phyloP scores from a whole-genome alignment of 2,113 vertebrate genomes.

The Arenaria interpres region DNA sequence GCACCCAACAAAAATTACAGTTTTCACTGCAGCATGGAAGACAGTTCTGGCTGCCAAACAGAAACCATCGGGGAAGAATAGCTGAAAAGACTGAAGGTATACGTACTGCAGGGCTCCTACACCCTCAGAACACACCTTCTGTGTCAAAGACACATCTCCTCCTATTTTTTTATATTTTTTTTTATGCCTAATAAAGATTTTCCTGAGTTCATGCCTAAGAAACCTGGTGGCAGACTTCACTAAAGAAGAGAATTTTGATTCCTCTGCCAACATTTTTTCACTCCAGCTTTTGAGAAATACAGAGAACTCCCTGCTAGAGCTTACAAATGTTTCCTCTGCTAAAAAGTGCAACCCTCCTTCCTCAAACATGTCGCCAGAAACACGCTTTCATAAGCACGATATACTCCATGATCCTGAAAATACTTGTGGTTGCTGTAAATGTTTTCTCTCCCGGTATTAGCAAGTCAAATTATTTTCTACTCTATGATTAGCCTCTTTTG shows the following conservation, averaged over 20 bases:
- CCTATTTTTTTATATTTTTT: not conserved
- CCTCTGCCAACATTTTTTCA: not conserved
- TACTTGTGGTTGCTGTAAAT: constrained; percentile 69
- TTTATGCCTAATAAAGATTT: constrained; percentile 17
- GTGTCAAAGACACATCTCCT: constrained; percentile 11
- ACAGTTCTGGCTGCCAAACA: not conserved
- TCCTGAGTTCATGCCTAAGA: constrained; percentile 11
- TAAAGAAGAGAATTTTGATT: not conserved
- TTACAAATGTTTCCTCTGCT: constrained; percentile 13
- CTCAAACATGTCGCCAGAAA: constrained; percentile 50
- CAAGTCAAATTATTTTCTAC: constrained; percentile 73
- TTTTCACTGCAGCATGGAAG: not conserved
- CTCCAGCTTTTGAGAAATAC: not conserved
- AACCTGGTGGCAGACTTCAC: not conserved
- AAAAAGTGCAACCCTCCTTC: not conserved
- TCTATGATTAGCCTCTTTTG: constrained; percentile 69
- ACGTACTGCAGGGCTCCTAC: not conserved
- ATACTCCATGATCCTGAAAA: constrained; percentile 51
- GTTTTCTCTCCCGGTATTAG: constrained; percentile 69
- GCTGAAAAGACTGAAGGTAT: not conserved
- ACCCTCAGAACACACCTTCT: constrained; percentile 24
- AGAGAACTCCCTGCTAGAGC: not conserved
- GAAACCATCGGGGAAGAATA: not conserved
- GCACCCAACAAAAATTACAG: constrained; percentile 51
- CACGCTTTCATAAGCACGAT: constrained; percentile 16